Evolutionary conservation across 1,140 invertebrate species (phyloP), one percentile per base, ranked within the genome.

Genomic region (Diprion similis): DNA sequence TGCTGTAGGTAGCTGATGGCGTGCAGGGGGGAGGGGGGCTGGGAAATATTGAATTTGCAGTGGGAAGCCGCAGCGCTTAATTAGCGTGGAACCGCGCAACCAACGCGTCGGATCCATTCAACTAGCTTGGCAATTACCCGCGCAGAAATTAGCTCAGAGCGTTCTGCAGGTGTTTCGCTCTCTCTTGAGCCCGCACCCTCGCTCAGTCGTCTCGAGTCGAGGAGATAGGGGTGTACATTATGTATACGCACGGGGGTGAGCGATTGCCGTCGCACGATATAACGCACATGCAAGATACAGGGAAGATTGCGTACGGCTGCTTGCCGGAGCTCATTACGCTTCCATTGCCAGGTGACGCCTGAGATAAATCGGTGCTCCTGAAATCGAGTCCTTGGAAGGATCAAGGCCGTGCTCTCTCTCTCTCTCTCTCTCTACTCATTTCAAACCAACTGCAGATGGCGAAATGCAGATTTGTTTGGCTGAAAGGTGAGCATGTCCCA

Each of bases 41-140:
- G 64, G 66, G 19, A 59, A 75, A 66, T 80, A 80, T 79, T 78
- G 77, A 82, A 82, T 79, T 76, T 77, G 75, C 67, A 45, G 24
- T 74, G 70, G 37, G 70, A 46, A 71, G 59, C 73, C 71, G 71
- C 72, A 75, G 76, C 51, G 76, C 73, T 77, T 82, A 82, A 82
- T 79, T 82, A 82, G 77, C 77, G 75, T 70, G 65, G 66, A 74
- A 77, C 78, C 79, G 78, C 73, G 70, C 17, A 19, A 45, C 66
- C 51, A 8, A 59, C 51, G 51, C 51, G 51, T 59, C 51, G 51
- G 51, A 59, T 59, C 51, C 51, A 59, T 59, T 59, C 51, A 59
- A 59, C 51, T 17, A 17, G 51, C 51, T 17, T 17, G 51, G 51
- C 51, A 59, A 59, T 59, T 59, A 19, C 66, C 66, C 37, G 9